phyloP scores from a whole-genome alignment of 2,113 vertebrate species.

The Mionectes macconnelli region DNA sequence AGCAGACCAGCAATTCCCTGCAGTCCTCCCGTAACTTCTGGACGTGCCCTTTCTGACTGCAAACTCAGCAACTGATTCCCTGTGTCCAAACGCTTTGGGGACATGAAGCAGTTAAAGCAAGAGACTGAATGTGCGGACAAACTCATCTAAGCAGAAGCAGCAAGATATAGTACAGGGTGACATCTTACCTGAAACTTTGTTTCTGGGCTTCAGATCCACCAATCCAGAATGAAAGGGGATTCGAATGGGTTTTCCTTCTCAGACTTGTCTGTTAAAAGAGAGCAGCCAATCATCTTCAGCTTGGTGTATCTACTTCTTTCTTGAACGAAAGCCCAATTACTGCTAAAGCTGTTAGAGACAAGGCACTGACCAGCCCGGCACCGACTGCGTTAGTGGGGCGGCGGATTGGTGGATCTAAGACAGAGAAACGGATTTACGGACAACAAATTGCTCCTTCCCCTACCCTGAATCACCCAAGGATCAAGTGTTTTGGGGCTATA shows the following conservation, averaged over 20 bases:
- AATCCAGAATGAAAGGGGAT: constrained; percentile 81
- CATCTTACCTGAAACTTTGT: constrained; percentile 81
- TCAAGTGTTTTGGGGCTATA: not conserved
- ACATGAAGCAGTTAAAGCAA: constrained; percentile 27
- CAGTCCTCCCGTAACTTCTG: not conserved
- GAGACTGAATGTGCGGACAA: constrained; percentile 35
- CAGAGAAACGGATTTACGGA: constrained; percentile 58
- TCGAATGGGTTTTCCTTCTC: constrained; percentile 78
- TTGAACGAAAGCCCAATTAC: constrained; percentile 78
- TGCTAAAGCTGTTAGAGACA: constrained; percentile 78
- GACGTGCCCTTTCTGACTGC: not conserved
- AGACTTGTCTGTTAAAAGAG: constrained; percentile 85
- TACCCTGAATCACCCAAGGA: not conserved
- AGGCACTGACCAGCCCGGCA: constrained; percentile 68
- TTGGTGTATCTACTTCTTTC: constrained; percentile 77
- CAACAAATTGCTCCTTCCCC: constrained; percentile 11
- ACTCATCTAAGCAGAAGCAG: constrained; percentile 64
- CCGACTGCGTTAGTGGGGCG: constrained; percentile 51
- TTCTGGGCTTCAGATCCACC: constrained; percentile 82
- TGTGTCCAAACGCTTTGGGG: not conserved
- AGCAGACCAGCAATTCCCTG: not conserved
- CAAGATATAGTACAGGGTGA: constrained; percentile 73
- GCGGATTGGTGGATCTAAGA: constrained; percentile 77
- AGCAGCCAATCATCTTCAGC: constrained; percentile 84
- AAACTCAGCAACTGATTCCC: not conserved